Evolutionary conservation across 2,888 invertebrate genomes (phyloP), one percentile per base, ranked within the genome.

Genomic region (Ennomos quercinarius): DNA sequence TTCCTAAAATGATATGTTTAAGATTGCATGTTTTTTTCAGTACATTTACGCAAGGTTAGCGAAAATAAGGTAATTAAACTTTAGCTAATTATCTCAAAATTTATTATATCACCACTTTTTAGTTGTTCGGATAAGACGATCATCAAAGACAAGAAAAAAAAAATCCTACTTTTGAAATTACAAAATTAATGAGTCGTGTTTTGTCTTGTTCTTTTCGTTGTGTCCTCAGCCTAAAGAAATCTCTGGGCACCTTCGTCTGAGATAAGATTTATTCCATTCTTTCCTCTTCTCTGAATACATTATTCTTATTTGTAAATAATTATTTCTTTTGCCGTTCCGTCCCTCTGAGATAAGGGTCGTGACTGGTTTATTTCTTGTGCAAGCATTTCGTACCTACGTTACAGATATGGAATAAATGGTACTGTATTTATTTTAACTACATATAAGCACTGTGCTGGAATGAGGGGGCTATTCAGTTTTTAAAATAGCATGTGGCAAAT

Each of bases 271-370:
- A 83, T 81, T 77, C 74, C 73, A 66, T 77, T 80, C 76, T 73
- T 79, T 70, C 75, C 73, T 76, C 71, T 74, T 72, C 69, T 73
- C 76, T 77, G 81, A 80, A 83, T 83, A 80, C 78, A 81, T 82
- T 82, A 81, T 76, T 80, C 74, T 82, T 80, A 84, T 84, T 83
- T 84, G 79, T 82, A 81, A 81, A 84, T 81, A 83, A 84, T 83
- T 82, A 84, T 77, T 77, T 74, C 66, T 71, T 71, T 72, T 56
- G 64, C 61, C 64, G 60, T 57, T 68, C 63, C 51, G 54, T 66
- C 66, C 70, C 67, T 64, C 47, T 8, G 72, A 70, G 78, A 77
- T 67, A 70, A 68, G 67, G 70, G 67, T 65, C 75, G 72, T 68
- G 74, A 74, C 64, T 70, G 72, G 64, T 73, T 76, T 73, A 58